Evolutionary conservation across 1,140 invertebrate genomes (phyloP).

Genomic region (Drosophila repletoides): DNA sequence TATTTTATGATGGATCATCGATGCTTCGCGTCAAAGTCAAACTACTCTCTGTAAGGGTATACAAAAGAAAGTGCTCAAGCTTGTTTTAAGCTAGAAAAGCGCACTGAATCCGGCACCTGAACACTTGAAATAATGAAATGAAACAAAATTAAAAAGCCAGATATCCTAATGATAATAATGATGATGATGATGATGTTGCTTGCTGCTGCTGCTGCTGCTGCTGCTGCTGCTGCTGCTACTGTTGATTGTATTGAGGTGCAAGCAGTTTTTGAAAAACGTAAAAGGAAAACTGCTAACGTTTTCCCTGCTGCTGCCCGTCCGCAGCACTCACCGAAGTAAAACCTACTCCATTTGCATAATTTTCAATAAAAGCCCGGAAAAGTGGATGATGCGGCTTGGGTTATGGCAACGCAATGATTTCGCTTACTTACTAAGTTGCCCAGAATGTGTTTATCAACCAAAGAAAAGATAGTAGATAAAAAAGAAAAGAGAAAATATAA

Average conservation of each 20-base stretch:
- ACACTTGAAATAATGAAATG: constrained; percentile 64
- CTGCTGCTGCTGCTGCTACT: constrained; percentile 5
- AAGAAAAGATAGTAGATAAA: background rate
- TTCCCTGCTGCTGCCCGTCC: constrained; percentile 12
- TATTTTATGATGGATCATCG: too few species aligned
- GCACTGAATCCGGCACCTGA: constrained; percentile 9
- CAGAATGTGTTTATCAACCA: too few species aligned
- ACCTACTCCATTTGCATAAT: constrained; percentile 63
- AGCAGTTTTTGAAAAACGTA: constrained; percentile 21
- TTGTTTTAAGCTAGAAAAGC: constrained; percentile 23
- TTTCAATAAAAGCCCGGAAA: constrained; percentile 37
- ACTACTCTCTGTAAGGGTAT: too few species aligned
- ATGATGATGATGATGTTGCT: constrained; percentile 6
- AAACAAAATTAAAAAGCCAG: constrained; percentile 65
- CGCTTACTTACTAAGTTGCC: background rate
- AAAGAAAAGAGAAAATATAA: background rate
- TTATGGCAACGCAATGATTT: constrained; percentile 5
- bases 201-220: background rate
- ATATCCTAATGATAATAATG: constrained; percentile 27
- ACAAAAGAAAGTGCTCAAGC: background rate
- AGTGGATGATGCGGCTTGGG: constrained; percentile 12
- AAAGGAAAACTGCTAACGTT: constrained; percentile 10
- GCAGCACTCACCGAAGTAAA: constrained; percentile 9
- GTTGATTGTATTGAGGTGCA: constrained; percentile 15
- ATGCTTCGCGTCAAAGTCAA: too few species aligned